Percentiles rank a stretch among this genome's conserved stretches.
Conservation (phyloP, 1,140 invertebrate genomes). For the Drosophila subobscura region DNA sequence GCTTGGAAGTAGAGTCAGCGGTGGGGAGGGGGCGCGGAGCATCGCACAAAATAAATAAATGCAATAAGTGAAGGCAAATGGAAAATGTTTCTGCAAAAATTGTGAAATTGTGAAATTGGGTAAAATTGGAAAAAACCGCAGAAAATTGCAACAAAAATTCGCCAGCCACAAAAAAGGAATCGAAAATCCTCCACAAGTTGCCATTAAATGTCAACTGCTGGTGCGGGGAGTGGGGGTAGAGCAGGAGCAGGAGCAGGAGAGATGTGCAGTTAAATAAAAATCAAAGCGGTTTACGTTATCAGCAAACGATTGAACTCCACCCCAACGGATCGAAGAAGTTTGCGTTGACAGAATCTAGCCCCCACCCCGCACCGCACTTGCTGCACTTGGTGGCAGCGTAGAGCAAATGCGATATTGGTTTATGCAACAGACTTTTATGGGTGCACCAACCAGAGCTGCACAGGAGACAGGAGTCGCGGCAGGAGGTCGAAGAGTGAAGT, state of each 20-base stretch:
- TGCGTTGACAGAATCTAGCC: slow-evolving; percentile 57
- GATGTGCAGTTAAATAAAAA: slow-evolving; percentile 81
- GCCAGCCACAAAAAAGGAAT: slow-evolving; percentile 24
- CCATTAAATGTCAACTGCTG: slow-evolving; percentile 69
- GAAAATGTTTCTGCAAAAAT: slow-evolving; percentile 58
- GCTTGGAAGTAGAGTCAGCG: too few relatives aligned
- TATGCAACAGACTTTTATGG: slow-evolving; percentile 80
- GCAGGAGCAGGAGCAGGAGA: slow-evolving; percentile 49
- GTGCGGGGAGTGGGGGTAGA: slow-evolving; percentile 1
- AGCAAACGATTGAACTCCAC: slow-evolving; percentile 43
- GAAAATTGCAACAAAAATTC: slow-evolving; percentile 44
- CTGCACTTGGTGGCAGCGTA: slow-evolving; percentile 34
- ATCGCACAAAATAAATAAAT: slow-evolving; percentile 48
- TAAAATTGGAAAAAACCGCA: slow-evolving; percentile 69
- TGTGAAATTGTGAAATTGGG: slow-evolving; percentile 70
- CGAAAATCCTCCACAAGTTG: slow-evolving; percentile 69
- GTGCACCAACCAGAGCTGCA: slow-evolving; percentile 11
- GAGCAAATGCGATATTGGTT: slow-evolving; percentile 74
- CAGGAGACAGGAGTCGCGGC: slow-evolving; percentile 11
- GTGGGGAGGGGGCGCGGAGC: too few relatives aligned
- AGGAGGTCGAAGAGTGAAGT: background rate
- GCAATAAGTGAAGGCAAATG: slow-evolving; percentile 53
- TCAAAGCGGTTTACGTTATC: slow-evolving; percentile 79
- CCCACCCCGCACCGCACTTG: background rate
- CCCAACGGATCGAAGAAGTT: slow-evolving; percentile 47